Evolutionary conservation across 2,797 vertebrate genomes (phyloP), one percentile per base, ranked within the genome.

Genomic region (Salmo trutta): DNA sequence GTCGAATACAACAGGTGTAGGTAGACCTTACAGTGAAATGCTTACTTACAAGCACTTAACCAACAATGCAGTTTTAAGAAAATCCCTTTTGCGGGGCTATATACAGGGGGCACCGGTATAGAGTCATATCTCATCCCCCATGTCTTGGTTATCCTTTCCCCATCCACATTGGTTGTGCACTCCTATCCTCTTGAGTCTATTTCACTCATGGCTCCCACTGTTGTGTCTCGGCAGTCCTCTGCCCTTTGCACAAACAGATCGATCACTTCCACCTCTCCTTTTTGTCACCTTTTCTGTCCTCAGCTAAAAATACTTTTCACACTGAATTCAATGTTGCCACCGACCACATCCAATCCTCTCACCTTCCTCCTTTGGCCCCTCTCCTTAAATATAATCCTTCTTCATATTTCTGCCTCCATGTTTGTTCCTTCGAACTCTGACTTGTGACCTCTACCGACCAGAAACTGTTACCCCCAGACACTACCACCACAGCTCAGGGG

Each of bases 181-280:
- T 47, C 17, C 73, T 64, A 70, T 83, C 89, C 83, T 83, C 85
- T 75, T 15, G 85, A 89, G 88, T 85, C 53, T 1, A 84, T 87
- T 78, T 89, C 84, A 85, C 86, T 90, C 85, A 85, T 75, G 86
- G 82, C 88, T 89, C 88, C 85, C 88, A 84, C 88, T 74, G 83
- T 86, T 82, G 86, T 88, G 87, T 88, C 87, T 88, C 86, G 27
- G 82, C 85, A 84, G 81, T 87, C 84, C 80, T 88, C 77, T 89
- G 89, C 85, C 89, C 90, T 91, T 89, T 86, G 82, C 87, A 88
- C 92, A 93, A 93, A 93, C 91, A 93, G 91, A 93, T 93, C 87
- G 87, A 93, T 93, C 91, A 88, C 84, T 76, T 83, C 88, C 84
- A 73, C 90, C 86, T 87, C 86, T 80, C 80, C 82, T 81, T 85